These are phyloP conservation scores for Cotesia vestalis DNA, from an alignment of 1,140 invertebrate species.

Conservation along the genomic window DNA sequence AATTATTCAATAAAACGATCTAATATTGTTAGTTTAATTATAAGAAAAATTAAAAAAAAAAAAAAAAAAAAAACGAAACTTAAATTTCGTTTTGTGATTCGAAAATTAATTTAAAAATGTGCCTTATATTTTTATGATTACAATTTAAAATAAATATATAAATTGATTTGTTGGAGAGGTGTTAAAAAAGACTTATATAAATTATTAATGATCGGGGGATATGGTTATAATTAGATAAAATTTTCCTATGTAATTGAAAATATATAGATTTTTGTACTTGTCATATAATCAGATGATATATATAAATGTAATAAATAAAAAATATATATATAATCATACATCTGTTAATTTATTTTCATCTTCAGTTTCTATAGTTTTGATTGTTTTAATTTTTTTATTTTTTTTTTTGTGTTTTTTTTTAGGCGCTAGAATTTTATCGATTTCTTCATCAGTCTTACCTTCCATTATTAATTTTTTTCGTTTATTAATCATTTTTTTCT, in stretches of 20 bases:
- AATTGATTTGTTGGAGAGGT: too few species aligned
- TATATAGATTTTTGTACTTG: conserved; percentile 1
- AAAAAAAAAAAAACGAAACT: too few species aligned
- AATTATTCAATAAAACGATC: not conserved
- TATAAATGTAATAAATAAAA: not conserved
- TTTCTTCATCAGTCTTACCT: conserved; percentile 82
- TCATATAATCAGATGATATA: not conserved
- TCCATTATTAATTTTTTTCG: conserved; percentile 87
- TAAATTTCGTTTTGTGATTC: not conserved
- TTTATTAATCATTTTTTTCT: conserved; percentile 87
- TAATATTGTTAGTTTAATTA: conserved; percentile 7
- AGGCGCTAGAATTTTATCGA: conserved; percentile 62
- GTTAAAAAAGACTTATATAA: too few species aligned
- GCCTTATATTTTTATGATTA: not conserved
- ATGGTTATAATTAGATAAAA: too few species aligned
- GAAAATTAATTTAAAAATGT: not conserved
- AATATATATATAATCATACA: conserved; percentile 1
- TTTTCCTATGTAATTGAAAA: too few species aligned
- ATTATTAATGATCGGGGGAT: too few species aligned
- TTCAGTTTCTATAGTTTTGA: conserved; percentile 21
- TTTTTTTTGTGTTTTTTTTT: conserved; percentile 45
- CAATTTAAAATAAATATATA: too few species aligned
- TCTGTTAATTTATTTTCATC: conserved; percentile 19
- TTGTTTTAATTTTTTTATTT: conserved; percentile 42
- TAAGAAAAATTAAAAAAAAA: not conserved